Evolutionary conservation across 2,113 vertebrate genomes (phyloP), one percentile per base, ranked within the genome.

Genomic region (Rhadina sibilatrix): DNA sequence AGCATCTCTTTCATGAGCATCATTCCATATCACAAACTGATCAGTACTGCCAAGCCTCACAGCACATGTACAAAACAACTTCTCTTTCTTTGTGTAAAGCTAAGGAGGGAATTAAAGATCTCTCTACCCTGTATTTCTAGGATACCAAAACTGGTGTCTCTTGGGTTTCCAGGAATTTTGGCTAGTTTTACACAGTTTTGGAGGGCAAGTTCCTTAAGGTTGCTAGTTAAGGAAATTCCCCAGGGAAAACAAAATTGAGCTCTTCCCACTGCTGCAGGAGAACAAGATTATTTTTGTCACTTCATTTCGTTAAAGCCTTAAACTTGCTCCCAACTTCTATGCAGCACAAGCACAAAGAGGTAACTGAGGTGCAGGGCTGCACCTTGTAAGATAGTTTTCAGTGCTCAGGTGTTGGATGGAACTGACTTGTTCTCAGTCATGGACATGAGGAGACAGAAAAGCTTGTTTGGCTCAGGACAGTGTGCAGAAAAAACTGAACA

Each of bases 341-440:
- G 8, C 7, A 60, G 24, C 12, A 5, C 10, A 18, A 52, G 15
- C 53, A 54, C 12, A 82, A 49, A 91, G 15, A 12, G 10, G 20
- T 35, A 64, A 82, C 18, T 0, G 0, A 28, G 6, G 6, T 4
- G 8, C 5, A 8, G 31, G 21, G 18, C 37, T 78, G 33, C 44
- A 75, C 25, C n/a, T 47, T 18, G 0, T 18, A n/a, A 33, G 15
- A 22, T 5, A 25, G 24, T 70, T 66, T 52, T 42, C 56, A 75
- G 40, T 8, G 9, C 54, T 80, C 63, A 65, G 2, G 24, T 17
- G 9, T 57, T 57, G 61, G 63, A n/a, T 8, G 12, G 11, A 89
- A 78, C 52, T 3, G 23, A 30, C 6, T 79, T 1, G 1, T n/a
- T 8, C 33, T 52, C 40, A 69, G 38, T 15, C 56, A 25, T 1